Evolutionary conservation across 1,140 invertebrate species (phyloP).

Genomic region (Lucilia sericata): DNA sequence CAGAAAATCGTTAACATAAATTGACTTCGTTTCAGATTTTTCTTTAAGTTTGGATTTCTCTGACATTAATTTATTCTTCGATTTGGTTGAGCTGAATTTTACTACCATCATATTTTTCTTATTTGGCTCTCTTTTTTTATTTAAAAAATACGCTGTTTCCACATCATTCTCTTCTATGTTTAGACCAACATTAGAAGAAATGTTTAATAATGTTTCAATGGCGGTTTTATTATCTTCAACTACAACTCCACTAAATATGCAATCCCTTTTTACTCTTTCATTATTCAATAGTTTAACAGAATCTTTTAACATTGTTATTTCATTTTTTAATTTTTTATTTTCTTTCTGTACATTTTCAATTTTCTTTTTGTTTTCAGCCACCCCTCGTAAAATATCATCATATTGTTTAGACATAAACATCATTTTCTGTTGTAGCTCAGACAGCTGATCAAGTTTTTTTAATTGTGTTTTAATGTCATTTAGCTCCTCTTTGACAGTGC

Average conservation of each 20-base stretch:
- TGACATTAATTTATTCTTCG: not conserved
- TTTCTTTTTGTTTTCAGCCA: slow-evolving; percentile 7
- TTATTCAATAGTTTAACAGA: not conserved
- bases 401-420: slow-evolving; percentile 21
- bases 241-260: not conserved
- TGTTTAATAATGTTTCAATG: not conserved
- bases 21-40: not conserved
- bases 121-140: not conserved
- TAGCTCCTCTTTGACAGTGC: too few species aligned
- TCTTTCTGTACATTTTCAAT: not conserved
- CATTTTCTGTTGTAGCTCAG: not conserved
- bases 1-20: not conserved
- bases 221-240: not conserved
- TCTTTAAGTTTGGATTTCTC: not conserved
- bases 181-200: not conserved
- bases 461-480: too few species aligned
- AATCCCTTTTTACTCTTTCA: not conserved
- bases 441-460: slow-evolving; percentile 23
- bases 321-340: not conserved
- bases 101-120: not conserved
- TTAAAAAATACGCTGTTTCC: not conserved
- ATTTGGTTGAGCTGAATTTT: not conserved
- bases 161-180: not conserved
- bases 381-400: not conserved
- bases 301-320: not conserved